Percentiles rank a stretch among this genome's conserved stretches.
Conservation (phyloP, 1,140 invertebrate genomes). For the Pantala flavescens region DNA sequence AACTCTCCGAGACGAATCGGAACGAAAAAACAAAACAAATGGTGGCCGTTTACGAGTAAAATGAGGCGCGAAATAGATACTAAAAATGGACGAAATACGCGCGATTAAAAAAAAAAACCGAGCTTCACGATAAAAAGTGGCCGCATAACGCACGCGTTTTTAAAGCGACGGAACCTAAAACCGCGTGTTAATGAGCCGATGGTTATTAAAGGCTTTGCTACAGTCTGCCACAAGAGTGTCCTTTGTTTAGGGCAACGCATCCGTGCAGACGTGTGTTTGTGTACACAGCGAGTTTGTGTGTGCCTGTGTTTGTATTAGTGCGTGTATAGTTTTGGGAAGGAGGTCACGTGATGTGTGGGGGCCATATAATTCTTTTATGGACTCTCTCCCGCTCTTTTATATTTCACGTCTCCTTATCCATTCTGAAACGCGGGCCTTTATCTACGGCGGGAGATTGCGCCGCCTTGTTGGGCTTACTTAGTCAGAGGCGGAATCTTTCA, state of each 20-base stretch:
- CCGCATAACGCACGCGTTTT: no score
- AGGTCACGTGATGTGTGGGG: not conserved
- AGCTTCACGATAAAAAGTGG: not conserved
- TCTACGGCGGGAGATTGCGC: not conserved
- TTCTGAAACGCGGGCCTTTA: not conserved
- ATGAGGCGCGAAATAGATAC: not conserved
- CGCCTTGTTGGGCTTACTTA: no score
- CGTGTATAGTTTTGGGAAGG: not conserved
- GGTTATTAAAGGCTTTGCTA: not conserved
- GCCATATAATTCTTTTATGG: conserved; percentile 7
- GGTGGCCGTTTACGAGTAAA: no score
- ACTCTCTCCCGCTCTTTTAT: not conserved
- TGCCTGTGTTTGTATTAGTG: not conserved
- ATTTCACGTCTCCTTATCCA: not conserved
- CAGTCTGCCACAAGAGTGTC: not conserved
- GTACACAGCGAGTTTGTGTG: not conserved
- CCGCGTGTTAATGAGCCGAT: not conserved
- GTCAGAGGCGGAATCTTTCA: no score
- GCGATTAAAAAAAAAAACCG: not conserved
- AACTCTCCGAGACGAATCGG: no score
- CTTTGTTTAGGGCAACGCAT: not conserved
- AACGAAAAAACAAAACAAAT: no score
- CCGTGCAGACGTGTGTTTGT: not conserved
- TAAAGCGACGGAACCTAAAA: not conserved
- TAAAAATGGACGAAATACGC: not conserved